A percentile compares a stretch with the other conserved stretches of the same genome.
Conservation (phyloP, 2,888 invertebrate species). For the Schizotus pectinicornis region DNA sequence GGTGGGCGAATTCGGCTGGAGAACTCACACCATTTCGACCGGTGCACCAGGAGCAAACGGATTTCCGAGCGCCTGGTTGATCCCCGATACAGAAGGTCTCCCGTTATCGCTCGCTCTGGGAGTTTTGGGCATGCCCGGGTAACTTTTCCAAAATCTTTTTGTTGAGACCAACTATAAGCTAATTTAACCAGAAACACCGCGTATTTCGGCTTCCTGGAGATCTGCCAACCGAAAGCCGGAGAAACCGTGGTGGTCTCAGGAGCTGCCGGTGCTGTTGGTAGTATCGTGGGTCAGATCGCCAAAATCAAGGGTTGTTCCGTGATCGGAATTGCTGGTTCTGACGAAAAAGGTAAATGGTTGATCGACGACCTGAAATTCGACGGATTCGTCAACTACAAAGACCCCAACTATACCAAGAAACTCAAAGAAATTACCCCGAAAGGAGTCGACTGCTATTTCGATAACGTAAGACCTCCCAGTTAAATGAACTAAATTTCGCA, state of each 20-base stretch:
- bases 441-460: conserved; percentile 77
- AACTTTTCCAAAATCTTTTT: conserved; percentile 27
- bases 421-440: conserved; percentile 68
- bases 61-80: conserved; percentile 16
- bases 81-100: conserved; percentile 62
- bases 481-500: not conserved
- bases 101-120: conserved; percentile 71
- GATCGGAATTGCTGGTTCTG: conserved; percentile 74
- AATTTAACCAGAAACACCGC: conserved; percentile 66
- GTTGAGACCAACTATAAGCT: too few species aligned
- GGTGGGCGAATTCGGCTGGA: conserved; percentile 72
- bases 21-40: conserved; percentile 63
- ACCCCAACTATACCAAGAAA: conserved; percentile 60
- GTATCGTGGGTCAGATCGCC: conserved; percentile 77
- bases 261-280: conserved; percentile 80
- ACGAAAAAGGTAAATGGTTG: conserved; percentile 71
- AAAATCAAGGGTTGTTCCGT: conserved; percentile 73
- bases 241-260: conserved; percentile 75
- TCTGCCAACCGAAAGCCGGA: conserved; percentile 72
- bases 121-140: conserved; percentile 76
- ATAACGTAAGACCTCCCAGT: conserved; percentile 65
- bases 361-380: conserved; percentile 72
- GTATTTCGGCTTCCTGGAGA: conserved; percentile 74
- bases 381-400: conserved; percentile 74
- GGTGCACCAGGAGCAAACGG: conserved; percentile 36